Base-by-base conservation (phyloP, 2,888 invertebrate species). In the Chymomyza amoena region DNA sequence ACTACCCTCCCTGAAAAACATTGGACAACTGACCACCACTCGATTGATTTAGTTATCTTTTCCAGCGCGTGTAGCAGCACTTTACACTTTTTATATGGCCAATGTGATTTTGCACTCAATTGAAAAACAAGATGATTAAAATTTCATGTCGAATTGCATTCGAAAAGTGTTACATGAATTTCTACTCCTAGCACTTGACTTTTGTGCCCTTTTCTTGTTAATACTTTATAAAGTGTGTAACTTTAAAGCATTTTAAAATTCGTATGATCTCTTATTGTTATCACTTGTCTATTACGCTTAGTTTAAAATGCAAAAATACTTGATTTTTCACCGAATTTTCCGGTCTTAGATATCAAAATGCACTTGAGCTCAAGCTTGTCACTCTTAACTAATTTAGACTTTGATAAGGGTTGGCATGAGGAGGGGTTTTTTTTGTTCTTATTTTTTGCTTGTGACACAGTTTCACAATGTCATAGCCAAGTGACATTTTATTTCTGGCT, bases 31-130 rank as follows among this genome's bases (percentile, higher is more conserved):
- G 84, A 79, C 84, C 84, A 81, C 45, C 54, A 66, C 64, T 70
- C 64, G 73, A 70, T 65, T 73, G 60, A 64, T 67, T 68, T 45
- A 18, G 52, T 50, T 36, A 36, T 51, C 54, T 66, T 25, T 39
- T 15, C 15, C 25, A 39, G 25, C 18, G n/a, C 4, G 25, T 39
- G 62, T 69, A 59, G 54, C 56, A 73, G 65, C 77, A 77, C 77
- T 81, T 78, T 76, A 70, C 79, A 77, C 77, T 70, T 63, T 73
- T 74, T 73, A 72, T 79, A 74, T 59, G 72, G 73, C 67, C 77
- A 84, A 87, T 88, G 88, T 89, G 90, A 90, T 90, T 90, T 90
- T 86, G 89, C 90, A 90, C 90, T 90, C 90, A 89, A 89, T 90
- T 87, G 84, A 78, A 87, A 79, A 84, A 81, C 82, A 84, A 82